A percentile compares a stretch with the other conserved stretches of the same genome.
phyloP scores from a whole-genome alignment of 2,888 invertebrate genomes.

The Coelopa pilipes region DNA sequence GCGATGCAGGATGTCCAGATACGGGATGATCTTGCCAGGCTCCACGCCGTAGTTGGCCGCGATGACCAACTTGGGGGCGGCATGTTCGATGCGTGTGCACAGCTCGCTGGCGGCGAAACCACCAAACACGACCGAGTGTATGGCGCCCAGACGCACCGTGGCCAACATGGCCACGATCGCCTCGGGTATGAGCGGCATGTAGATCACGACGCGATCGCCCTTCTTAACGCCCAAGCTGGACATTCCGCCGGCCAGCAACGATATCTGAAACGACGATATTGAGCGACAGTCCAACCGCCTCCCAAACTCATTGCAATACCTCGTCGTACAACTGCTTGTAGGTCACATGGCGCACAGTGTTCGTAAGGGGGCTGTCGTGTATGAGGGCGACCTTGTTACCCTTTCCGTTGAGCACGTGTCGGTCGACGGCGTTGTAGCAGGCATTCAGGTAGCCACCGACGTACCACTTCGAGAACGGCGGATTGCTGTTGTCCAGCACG shows the following conservation, averaged over 20 bases:
- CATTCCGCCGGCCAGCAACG: conserved; percentile 84
- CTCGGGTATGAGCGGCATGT: conserved; percentile 95
- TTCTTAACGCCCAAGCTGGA: conserved; percentile 79
- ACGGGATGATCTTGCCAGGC: conserved; percentile 80
- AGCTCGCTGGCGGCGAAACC: conserved; percentile 92
- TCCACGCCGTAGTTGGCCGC: conserved; percentile 93
- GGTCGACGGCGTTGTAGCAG: conserved; percentile 91
- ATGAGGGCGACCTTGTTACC: conserved; percentile 85
- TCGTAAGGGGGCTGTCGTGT: conserved; percentile 90
- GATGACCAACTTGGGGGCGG: conserved; percentile 87
- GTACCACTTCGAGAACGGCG: conserved; percentile 92
- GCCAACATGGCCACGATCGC: conserved; percentile 91
- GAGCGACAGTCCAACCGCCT: no score
- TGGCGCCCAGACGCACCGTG: conserved; percentile 85
- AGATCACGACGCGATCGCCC: conserved; percentile 89
- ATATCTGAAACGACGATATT: conserved; percentile 46
- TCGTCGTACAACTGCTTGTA: conserved; percentile 84
- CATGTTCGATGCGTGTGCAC: conserved; percentile 86
- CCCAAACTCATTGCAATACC: conserved; percentile 68
- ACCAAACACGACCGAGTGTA: conserved; percentile 96
- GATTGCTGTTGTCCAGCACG: conserved; percentile 84
- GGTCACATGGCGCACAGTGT: conserved; percentile 79
- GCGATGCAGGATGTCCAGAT: conserved; percentile 64
- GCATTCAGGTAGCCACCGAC: conserved; percentile 89
- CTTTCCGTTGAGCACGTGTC: conserved; percentile 83